Conservation (phyloP, 2,113 vertebrate genomes). For the Leucoraja erinaceus region DNA sequence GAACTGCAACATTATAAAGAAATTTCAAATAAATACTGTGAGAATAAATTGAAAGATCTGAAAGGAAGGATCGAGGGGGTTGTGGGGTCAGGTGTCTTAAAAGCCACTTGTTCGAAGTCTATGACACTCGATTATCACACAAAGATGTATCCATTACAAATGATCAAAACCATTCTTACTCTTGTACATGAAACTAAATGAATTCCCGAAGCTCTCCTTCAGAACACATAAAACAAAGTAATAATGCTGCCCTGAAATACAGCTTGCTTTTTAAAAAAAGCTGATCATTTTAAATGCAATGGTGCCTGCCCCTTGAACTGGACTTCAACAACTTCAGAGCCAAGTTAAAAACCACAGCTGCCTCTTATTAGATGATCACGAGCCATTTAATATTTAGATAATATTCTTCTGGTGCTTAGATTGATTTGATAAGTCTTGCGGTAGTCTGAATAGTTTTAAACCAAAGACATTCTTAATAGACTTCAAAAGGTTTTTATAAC, state of each 20-base stretch:
- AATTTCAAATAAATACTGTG: slow-evolving; percentile 17
- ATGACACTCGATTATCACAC: not conserved
- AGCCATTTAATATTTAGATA: slow-evolving; percentile 40
- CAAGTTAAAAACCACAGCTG: slow-evolving; percentile 41
- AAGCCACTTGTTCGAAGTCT: not conserved
- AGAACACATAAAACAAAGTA: slow-evolving; percentile 61
- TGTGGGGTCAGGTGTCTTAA: not conserved
- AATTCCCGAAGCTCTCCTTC: slow-evolving; percentile 61
- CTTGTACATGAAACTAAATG: slow-evolving; percentile 62
- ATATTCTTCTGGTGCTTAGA: slow-evolving; percentile 39
- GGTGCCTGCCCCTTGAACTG: slow-evolving; percentile 50
- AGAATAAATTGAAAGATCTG: slow-evolving; percentile 24
- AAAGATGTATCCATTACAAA: slow-evolving; percentile 19
- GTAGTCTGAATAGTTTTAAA: slow-evolving; percentile 30
- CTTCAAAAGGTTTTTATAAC: slow-evolving; percentile 30
- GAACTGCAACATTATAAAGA: slow-evolving; percentile 76
- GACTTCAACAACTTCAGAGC: slow-evolving; percentile 44
- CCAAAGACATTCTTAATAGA: not conserved
- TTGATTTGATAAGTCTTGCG: slow-evolving; percentile 30
- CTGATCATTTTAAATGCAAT: slow-evolving; percentile 58
- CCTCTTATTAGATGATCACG: slow-evolving; percentile 43
- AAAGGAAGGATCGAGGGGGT: not conserved
- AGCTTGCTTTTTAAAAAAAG: slow-evolving; percentile 54
- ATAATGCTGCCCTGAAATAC: slow-evolving; percentile 55
- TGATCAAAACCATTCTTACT: not conserved